Evolutionary conservation across 2,888 invertebrate species (phyloP).

Genomic region (Clitarchus hookeri): DNA sequence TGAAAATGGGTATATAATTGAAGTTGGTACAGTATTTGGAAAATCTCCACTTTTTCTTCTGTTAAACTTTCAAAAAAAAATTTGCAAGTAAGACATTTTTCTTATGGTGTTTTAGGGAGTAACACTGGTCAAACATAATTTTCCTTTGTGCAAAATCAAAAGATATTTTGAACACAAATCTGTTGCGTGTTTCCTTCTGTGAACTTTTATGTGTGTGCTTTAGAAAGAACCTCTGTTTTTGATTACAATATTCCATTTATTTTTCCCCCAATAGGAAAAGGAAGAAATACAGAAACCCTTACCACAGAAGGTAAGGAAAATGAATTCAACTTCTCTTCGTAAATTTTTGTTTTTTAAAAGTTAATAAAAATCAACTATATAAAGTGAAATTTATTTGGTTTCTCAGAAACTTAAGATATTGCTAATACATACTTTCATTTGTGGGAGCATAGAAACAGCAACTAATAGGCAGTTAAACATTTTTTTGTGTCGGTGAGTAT

Average conservation of each 20-base stretch:
- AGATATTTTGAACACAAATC: neutral
- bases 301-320: constrained; percentile 70
- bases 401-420: neutral
- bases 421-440: neutral
- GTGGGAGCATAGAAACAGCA: neutral
- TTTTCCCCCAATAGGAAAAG: constrained; percentile 63
- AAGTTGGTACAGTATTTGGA: too few relatives aligned
- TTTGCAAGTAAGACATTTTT: too few relatives aligned
- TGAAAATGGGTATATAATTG: too few relatives aligned
- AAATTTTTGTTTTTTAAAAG: too few relatives aligned
- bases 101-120: too few relatives aligned
- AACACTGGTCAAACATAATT: neutral
- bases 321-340: neutral
- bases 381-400: too few relatives aligned
- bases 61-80: too few relatives aligned
- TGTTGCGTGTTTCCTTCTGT: neutral
- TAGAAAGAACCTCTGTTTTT: neutral
- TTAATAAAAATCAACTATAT: too few relatives aligned
- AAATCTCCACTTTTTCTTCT: too few relatives aligned
- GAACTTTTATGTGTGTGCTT: constrained; percentile 11
- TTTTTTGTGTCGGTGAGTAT: constrained; percentile 30
- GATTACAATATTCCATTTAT: constrained; percentile 27
- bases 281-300: constrained; percentile 69
- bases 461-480: constrained; percentile 21
- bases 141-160: neutral